These are phyloP conservation scores for Crotalus horridus DNA, from an alignment of 2,113 vertebrate genomes.

Conservation along the genomic window DNA sequence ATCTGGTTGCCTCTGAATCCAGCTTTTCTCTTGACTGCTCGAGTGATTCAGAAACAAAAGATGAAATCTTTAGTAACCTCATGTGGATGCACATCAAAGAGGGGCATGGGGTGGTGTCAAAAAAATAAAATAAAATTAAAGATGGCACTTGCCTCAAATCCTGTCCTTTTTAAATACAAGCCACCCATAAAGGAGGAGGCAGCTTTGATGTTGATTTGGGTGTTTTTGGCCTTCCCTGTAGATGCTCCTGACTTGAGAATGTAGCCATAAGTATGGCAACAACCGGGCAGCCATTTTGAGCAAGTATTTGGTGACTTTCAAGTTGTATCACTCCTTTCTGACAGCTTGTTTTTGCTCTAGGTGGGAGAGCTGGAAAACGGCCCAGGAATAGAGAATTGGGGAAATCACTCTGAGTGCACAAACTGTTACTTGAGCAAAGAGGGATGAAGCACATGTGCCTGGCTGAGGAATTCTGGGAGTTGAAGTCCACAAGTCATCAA, in stretches of 20 bases:
- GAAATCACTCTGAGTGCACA: too few relatives aligned
- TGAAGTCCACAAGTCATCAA: too few relatives aligned
- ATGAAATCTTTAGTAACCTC: not conserved
- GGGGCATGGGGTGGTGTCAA: not conserved
- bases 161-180: too few relatives aligned
- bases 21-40: not conserved
- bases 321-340: not conserved
- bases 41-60: not conserved
- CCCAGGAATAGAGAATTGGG: not conserved
- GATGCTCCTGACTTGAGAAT: too few relatives aligned
- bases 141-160: not conserved
- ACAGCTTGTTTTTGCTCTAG: not conserved
- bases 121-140: not conserved
- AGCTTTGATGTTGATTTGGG: not conserved
- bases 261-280: too few relatives aligned
- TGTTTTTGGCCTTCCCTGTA: not conserved
- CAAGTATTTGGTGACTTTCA: not conserved
- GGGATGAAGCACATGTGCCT: too few relatives aligned
- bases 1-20: not conserved
- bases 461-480: too few relatives aligned
- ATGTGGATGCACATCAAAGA: not conserved
- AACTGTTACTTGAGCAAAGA: too few relatives aligned
- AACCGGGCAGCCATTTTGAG: too few relatives aligned
- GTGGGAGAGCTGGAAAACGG: not conserved
- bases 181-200: not conserved